Evolutionary conservation across 2,888 invertebrate species (phyloP).

Genomic region (Trachelus stipa): DNA sequence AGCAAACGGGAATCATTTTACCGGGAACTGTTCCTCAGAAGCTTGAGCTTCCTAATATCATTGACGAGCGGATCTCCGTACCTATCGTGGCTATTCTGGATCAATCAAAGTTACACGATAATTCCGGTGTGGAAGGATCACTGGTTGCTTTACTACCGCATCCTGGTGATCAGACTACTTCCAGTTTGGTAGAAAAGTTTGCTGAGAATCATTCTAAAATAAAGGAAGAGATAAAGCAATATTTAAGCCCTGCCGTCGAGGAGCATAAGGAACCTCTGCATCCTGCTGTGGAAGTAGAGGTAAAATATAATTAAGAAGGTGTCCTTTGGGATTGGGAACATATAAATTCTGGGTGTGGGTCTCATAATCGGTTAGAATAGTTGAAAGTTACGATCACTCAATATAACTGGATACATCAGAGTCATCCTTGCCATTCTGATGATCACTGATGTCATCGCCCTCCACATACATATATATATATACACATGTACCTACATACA

Average conservation of each 20-base stretch:
- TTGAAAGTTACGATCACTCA: too few species aligned
- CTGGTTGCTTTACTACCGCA: conserved; percentile 33
- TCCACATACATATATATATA: too few species aligned
- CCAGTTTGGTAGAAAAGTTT: conserved; percentile 18
- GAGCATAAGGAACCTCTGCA: background rate
- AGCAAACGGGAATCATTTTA: conserved; percentile 1
- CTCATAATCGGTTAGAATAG: too few species aligned
- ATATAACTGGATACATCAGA: too few species aligned
- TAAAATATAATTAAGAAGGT: conserved; percentile 13
- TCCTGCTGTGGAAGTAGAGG: conserved; percentile 15
- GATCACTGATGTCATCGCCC: too few species aligned
- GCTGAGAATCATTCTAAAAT: conserved; percentile 24
- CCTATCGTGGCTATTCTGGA: conserved; percentile 41
- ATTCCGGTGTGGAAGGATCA: conserved; percentile 27
- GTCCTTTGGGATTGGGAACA: background rate
- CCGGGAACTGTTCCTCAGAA: conserved; percentile 27
- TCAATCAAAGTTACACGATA: conserved; percentile 22
- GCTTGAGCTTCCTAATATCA: conserved; percentile 32
- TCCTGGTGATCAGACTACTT: background rate
- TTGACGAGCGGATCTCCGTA: conserved; percentile 27
- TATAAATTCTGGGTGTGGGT: too few species aligned
- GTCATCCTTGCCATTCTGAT: too few species aligned
- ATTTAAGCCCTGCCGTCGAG: conserved; percentile 21
- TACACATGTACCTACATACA: too few species aligned
- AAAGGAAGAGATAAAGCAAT: conserved; percentile 21